These are phyloP conservation scores for Clarias fuscus DNA, from an alignment of 2,797 vertebrate species.

Conservation along the genomic window DNA sequence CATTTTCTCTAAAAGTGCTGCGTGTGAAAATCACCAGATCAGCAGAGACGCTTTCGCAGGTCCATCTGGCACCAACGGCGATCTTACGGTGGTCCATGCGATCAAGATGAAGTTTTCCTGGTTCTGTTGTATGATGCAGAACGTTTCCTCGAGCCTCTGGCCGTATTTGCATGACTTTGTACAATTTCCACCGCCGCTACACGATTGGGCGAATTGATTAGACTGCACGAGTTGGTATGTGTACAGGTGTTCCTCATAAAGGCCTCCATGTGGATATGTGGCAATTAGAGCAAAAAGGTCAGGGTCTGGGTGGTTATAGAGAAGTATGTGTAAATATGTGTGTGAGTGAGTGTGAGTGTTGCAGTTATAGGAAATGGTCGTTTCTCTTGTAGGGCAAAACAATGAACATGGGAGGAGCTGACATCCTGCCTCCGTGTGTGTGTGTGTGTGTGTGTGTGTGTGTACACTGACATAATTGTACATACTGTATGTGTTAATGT, in stretches of 20 bases:
- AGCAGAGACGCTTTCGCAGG: not conserved
- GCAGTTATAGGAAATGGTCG: conserved; percentile 48
- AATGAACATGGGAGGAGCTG: conserved; percentile 57
- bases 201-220: not conserved
- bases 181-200: not conserved
- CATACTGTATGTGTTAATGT: not conserved
- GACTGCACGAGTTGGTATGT: not conserved
- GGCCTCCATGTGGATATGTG: not conserved
- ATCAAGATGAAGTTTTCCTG: not conserved
- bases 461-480: not conserved
- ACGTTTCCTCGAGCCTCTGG: not conserved
- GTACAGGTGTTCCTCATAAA: conserved; percentile 1
- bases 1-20: no score
- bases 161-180: not conserved
- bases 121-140: not conserved
- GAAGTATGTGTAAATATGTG: not conserved
- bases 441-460: conserved; percentile 11
- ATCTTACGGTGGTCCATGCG: not conserved
- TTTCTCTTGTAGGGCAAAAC: conserved; percentile 50
- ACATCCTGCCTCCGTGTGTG: conserved; percentile 53
- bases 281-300: conserved; percentile 1
- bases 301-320: conserved; percentile 6
- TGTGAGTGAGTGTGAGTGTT: conserved; percentile 30
- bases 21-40: not conserved
- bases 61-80: not conserved